These are phyloP conservation scores for Apomyelois bistriatella DNA, from an alignment of 2,888 invertebrate genomes.

Conservation along the genomic window DNA sequence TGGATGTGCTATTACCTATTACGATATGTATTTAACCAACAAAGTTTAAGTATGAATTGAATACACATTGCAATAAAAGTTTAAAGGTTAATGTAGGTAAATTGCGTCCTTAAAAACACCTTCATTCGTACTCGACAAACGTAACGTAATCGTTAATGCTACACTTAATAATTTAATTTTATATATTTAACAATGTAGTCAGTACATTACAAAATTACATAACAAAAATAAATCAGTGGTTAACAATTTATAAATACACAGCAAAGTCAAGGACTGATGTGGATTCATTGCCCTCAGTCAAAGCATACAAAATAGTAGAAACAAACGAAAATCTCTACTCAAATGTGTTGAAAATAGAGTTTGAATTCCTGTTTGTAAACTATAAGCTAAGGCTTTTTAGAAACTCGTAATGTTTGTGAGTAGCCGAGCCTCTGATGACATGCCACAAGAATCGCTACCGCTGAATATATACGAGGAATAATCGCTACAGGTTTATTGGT, in stretches of 20 bases:
- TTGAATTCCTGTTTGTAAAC: slow-evolving; percentile 32
- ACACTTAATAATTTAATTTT: background rate
- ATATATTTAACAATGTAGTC: background rate
- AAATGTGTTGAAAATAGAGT: slow-evolving; percentile 39
- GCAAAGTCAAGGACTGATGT: slow-evolving; percentile 54
- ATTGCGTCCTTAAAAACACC: background rate
- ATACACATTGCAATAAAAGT: background rate
- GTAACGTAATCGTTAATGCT: background rate
- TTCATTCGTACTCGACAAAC: slow-evolving; percentile 1
- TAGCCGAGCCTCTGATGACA: slow-evolving; percentile 62
- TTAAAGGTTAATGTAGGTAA: background rate
- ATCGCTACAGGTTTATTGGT: slow-evolving; percentile 77
- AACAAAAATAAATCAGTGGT: slow-evolving; percentile 30
- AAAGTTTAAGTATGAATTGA: background rate
- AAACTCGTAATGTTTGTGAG: slow-evolving; percentile 28
- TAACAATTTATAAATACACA: slow-evolving; percentile 53
- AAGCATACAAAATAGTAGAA: slow-evolving; percentile 6
- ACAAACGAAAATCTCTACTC: slow-evolving; percentile 34
- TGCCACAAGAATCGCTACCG: slow-evolving; percentile 72
- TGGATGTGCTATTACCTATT: background rate
- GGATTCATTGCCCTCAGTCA: slow-evolving; percentile 33
- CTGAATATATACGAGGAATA: slow-evolving; percentile 41
- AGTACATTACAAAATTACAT: slow-evolving; percentile 11
- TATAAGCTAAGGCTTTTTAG: slow-evolving; percentile 35
- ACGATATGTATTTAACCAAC: background rate